Conservation (phyloP, 2,797 vertebrate genomes). For the Gallinago solitaria region DNA sequence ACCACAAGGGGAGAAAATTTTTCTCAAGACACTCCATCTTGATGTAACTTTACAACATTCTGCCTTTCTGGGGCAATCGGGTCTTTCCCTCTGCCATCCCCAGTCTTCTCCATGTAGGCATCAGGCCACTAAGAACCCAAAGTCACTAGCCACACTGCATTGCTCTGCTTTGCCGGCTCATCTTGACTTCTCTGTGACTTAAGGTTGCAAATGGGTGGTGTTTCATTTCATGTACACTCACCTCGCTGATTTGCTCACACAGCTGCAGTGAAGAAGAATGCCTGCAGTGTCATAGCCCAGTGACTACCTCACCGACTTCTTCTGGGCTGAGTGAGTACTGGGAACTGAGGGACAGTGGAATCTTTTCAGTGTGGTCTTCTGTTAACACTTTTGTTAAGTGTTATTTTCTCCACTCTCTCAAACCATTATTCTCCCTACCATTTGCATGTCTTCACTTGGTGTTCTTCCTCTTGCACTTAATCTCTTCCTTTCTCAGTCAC, state of each 20-base stretch:
- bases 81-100: not conserved
- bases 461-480: not conserved
- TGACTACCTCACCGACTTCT: not conserved
- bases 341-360: not conserved
- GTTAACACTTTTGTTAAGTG: not conserved
- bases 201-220: not conserved
- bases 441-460: not conserved
- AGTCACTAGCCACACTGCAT: not conserved
- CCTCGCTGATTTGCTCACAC: not conserved
- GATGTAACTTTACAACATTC: not conserved
- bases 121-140: not conserved
- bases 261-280: slow-evolving; percentile 61
- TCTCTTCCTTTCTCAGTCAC: not conserved
- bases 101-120: not conserved
- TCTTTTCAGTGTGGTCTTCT: not conserved
- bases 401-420: not conserved
- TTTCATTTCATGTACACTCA: not conserved
- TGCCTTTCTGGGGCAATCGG: not conserved
- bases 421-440: not conserved
- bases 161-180: not conserved
- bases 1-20: not conserved
- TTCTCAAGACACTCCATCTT: not conserved
- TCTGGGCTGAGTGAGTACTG: slow-evolving; percentile 31
- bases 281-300: not conserved
- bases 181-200: not conserved